Evolutionary conservation across 2,888 invertebrate genomes (phyloP), one percentile per base, ranked within the genome.

Genomic region (Chaitophorus viminalis): DNA sequence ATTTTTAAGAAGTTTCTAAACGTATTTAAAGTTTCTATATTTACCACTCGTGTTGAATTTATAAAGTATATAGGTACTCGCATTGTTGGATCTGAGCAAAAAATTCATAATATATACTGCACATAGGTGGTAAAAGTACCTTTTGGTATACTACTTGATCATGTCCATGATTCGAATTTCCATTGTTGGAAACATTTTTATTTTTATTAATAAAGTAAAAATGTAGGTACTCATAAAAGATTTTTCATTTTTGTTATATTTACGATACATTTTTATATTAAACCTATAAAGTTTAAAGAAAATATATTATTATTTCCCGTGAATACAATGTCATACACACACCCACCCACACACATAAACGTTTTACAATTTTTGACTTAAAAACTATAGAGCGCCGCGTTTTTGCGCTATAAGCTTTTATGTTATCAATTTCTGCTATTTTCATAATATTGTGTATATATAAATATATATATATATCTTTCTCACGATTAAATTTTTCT

Each of bases 391-490:
- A 11, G n/a, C 6, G 3, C 29, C 25, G 25, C n/a, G 3, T 29
- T 68, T 29, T 3, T 29, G 17, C 29, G 29, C 18, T 70, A 70
- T 70, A 70, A 39, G 76, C 70, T 70, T 65, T 39, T 70, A 70
- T 46, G 68, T 70, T 82, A 82, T 82, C 79, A 29, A 65, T 79
- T 79, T 21, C 65, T 78, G 60, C 65, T 18, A 9, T 68, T 79
- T 39, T 65, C 54, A 39, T 65, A 29, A n/a, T 79, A 78, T 78
- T 29, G 29, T 39, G 39, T 29, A 3, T 36, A n/a, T 79, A 11
- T 36, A 17, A n/a, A n/a, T n/a, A n/a, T n/a, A n/a, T n/a, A n/a
- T n/a, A n/a, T n/a, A n/a, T n/a, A n/a, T n/a, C n/a, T n/a, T n/a
- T n/a, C n/a, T n/a, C n/a, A 29, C 29, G 68, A 81, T 70, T 81